Evolutionary conservation across 2,113 vertebrate species (phyloP), one percentile per base, ranked within the genome.

Genomic region (Dicrurus megarhynchus): DNA sequence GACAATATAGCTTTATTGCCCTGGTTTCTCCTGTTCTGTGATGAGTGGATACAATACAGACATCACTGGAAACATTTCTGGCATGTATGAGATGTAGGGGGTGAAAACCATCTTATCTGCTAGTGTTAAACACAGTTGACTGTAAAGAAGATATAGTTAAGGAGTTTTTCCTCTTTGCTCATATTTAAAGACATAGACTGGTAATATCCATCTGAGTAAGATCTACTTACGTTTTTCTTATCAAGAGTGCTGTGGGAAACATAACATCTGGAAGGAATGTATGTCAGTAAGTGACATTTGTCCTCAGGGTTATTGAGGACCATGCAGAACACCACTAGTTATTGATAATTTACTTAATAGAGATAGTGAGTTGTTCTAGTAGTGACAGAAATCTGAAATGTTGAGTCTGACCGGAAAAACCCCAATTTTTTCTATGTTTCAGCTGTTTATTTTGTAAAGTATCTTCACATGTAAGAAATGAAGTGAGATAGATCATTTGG

Each of bases 261-360:
- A 98, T 98, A 77, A 98, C 98, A 95, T 99, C 98, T 87, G 98
- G 98, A 93, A 98, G 97, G 97, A 99, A 98, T 97, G 98, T 98
- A 96, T 90, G 87, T 94, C 81, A 95, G 87, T 77, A 95, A 92
- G 53, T 90, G 83, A 75, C 37, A 76, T 60, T 93, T 96, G n/a
- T 84, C 95, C 26, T 95, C 95, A 28, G 96, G 90, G 12, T 90
- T 97, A 52, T 92, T 94, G 70, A 95, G 95, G 77, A 95, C 90
- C 39, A 53, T 71, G 65, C 92, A 88, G 63, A 97, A 93, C 69
- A 98, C 90, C 94, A 94, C 96, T 89, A 97, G 74, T 98, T 98
- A 97, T 97, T 65, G 98, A 98, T 94, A 98, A 97, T 84, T 96
- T 97, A 53, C 86, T 87, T 52, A 97, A 96, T 91, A 27, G 87